Percentiles rank a stretch among this genome's conserved stretches.
These are phyloP conservation scores for Leptoclinus maculatus DNA, from an alignment of 2,797 vertebrate species.

Conservation along the genomic window DNA sequence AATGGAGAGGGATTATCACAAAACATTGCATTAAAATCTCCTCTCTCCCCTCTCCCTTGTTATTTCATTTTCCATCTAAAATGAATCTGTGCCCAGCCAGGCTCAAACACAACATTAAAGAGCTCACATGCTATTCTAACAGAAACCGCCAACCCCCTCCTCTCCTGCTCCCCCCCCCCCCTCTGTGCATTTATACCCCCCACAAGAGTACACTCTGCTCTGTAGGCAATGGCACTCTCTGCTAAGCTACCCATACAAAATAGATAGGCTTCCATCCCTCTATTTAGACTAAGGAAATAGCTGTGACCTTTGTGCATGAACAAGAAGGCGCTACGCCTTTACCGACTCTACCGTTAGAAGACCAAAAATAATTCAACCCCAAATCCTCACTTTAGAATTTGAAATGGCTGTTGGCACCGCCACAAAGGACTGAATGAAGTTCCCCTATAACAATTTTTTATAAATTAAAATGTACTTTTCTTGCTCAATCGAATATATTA, in stretches of 20 bases:
- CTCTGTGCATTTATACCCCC: conserved; percentile 62
- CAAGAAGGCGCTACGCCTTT: conserved; percentile 27
- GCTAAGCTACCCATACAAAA: conserved; percentile 76
- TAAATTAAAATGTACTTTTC: not conserved
- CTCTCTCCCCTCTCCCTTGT: conserved; percentile 71
- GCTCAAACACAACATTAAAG: conserved; percentile 81
- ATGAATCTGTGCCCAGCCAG: conserved; percentile 79
- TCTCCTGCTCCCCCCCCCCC: conserved; percentile 16
- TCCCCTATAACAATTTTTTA: not conserved
- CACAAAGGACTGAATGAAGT: too few relatives aligned
- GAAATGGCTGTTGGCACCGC: not conserved
- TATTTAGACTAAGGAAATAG: conserved; percentile 67
- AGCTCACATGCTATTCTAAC: conserved; percentile 71
- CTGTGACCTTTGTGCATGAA: conserved; percentile 68
- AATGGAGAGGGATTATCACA: conserved; percentile 83
- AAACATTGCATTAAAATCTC: conserved; percentile 82
- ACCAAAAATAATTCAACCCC: conserved; percentile 31
- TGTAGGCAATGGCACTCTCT: conserved; percentile 71
- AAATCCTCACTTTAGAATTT: conserved; percentile 10
- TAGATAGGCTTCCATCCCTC: conserved; percentile 70
- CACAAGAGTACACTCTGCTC: conserved; percentile 70
- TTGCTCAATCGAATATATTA: not conserved
- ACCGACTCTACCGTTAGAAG: conserved; percentile 37
- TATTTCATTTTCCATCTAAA: conserved; percentile 81
- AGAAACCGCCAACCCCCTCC: conserved; percentile 55